Conservation (phyloP, 2,797 vertebrate species). For the Nasua narica region DNA sequence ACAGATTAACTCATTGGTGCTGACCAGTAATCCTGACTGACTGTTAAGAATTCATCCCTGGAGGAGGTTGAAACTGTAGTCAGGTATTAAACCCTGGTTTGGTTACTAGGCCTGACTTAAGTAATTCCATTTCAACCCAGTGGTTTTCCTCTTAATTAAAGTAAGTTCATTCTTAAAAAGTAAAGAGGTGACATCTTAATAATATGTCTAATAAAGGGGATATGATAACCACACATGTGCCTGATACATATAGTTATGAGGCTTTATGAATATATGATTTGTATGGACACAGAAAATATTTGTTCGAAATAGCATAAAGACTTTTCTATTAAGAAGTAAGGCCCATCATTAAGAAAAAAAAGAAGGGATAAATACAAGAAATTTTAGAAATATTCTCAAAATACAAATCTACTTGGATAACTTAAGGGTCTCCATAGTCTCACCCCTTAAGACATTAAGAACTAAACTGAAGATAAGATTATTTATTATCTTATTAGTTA, state of each 20-base stretch:
- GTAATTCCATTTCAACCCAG: neutral
- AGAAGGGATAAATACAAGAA: neutral
- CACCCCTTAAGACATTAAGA: constrained; percentile 1
- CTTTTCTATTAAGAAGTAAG: neutral
- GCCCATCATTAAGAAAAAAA: neutral
- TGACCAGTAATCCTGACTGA: neutral
- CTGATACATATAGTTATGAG: neutral
- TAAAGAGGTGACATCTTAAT: neutral
- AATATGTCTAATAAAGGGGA: neutral
- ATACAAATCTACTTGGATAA: neutral
- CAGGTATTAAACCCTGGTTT: neutral
- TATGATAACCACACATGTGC: neutral
- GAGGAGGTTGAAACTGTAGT: neutral
- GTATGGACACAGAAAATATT: neutral
- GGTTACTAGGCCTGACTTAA: neutral
- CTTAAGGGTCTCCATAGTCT: neutral
- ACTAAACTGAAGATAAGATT: constrained; percentile 17
- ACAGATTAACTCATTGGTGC: neutral
- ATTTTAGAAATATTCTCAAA: constrained; percentile 26
- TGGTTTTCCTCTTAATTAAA: neutral
- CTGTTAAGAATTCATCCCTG: neutral
- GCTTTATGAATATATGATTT: neutral
- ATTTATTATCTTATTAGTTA: neutral
- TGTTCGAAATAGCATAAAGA: neutral
- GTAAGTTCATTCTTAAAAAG: neutral